These are phyloP conservation scores for Eutrigla gurnardus DNA, from an alignment of 2,797 vertebrate species.

Conservation along the genomic window DNA sequence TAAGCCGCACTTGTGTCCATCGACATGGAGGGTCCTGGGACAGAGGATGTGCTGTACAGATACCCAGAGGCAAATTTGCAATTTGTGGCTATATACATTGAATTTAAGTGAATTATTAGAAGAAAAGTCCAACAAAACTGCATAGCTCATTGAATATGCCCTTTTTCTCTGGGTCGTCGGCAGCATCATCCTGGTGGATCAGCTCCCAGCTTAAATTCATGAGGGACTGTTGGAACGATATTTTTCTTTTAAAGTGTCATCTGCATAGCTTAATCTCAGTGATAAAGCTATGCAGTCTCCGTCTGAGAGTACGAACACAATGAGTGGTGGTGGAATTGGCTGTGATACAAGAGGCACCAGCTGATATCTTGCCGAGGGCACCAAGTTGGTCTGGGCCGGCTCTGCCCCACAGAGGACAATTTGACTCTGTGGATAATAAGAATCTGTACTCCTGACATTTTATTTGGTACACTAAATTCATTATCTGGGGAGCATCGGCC, in stretches of 20 bases:
- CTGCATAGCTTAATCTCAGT: neutral
- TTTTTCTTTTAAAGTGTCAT: neutral
- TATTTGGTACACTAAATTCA: conserved; percentile 4
- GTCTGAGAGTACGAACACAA: neutral
- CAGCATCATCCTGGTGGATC: neutral
- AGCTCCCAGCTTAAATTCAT: neutral
- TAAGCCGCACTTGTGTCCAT: too few relatives aligned
- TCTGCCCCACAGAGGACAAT: neutral
- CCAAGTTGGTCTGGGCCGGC: neutral
- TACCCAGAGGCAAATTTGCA: too few relatives aligned
- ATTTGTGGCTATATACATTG: too few relatives aligned
- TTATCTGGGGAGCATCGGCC: neutral
- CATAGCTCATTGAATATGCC: too few relatives aligned
- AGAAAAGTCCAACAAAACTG: neutral
- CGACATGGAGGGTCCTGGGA: too few relatives aligned
- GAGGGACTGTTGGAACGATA: neutral
- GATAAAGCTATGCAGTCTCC: neutral
- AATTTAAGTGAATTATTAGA: neutral
- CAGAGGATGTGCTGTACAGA: too few relatives aligned
- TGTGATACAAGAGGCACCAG: neutral
- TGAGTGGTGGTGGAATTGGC: neutral
- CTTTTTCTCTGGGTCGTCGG: neutral
- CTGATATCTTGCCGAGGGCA: too few relatives aligned
- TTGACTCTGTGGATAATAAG: neutral
- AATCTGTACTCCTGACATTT: conserved; percentile 7